Conservation (phyloP, 2,888 invertebrate species). For the Yponomeuta malinellus region DNA sequence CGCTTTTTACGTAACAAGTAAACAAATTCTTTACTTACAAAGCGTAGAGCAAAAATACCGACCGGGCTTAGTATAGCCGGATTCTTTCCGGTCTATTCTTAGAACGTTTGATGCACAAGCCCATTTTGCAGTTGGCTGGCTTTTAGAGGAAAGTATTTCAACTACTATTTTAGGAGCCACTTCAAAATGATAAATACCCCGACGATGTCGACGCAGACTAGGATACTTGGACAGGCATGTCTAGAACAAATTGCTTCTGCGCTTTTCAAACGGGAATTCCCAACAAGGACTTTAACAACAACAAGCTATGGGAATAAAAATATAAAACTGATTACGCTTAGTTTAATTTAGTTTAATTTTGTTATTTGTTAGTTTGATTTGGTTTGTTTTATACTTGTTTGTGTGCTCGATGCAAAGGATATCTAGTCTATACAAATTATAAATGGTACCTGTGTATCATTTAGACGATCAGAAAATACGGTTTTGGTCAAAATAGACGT, state of each 20-base stretch:
- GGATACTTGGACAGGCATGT: not conserved
- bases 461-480: too few species aligned
- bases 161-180: slow-evolving; percentile 23
- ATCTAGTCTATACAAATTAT: too few species aligned
- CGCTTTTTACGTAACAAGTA: too few species aligned
- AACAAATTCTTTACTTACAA: not conserved
- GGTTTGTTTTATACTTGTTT: too few species aligned
- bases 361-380: too few species aligned
- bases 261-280: not conserved
- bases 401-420: too few species aligned
- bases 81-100: slow-evolving; percentile 1
- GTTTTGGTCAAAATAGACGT: too few species aligned
- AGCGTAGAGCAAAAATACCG: not conserved
- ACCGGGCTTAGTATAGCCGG: not conserved
- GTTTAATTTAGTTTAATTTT: too few species aligned
- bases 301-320: too few species aligned
- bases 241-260: not conserved
- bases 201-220: not conserved
- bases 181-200: slow-evolving; percentile 9
- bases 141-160: slow-evolving; percentile 31
- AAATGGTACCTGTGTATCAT: too few species aligned
- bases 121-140: slow-evolving; percentile 1
- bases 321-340: too few species aligned
- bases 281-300: not conserved
- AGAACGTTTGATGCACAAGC: slow-evolving; percentile 1